A percentile compares a stretch with the other conserved stretches of the same genome.
Evolutionary conservation across 1,140 invertebrate genomes (phyloP).

Genomic region (Scaptomyza montana): DNA sequence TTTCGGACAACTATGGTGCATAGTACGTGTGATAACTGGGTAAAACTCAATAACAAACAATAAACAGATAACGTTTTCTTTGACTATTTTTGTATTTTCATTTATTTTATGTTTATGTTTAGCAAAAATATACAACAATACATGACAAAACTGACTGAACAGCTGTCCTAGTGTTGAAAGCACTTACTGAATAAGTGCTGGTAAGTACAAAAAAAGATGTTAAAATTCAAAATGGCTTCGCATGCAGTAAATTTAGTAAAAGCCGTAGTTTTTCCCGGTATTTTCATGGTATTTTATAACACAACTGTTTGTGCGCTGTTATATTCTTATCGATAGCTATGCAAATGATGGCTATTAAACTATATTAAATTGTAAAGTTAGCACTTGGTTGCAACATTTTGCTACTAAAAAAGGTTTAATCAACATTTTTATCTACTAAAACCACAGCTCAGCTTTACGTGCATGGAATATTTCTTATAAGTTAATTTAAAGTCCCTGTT

Average conservation of each 20-base stretch:
- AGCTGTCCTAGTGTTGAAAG: slow-evolving; percentile 44
- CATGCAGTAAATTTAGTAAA: neutral
- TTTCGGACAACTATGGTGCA: slow-evolving; percentile 36
- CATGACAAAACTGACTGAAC: slow-evolving; percentile 49
- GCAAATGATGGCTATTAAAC: neutral
- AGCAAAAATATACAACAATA: slow-evolving; percentile 42
- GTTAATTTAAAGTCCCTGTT: neutral
- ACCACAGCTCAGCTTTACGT: neutral
- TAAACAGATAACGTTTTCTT: slow-evolving; percentile 49
- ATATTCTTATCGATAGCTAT: too few relatives aligned
- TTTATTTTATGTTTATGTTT: slow-evolving; percentile 54
- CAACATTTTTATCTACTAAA: neutral
- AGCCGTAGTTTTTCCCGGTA: neutral
- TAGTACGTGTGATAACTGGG: slow-evolving; percentile 37
- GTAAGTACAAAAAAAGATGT: slow-evolving; percentile 8
- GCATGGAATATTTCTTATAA: neutral
- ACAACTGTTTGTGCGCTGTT: too few relatives aligned
- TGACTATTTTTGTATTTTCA: slow-evolving; percentile 51
- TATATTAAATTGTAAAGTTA: neutral
- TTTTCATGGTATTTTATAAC: neutral
- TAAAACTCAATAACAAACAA: slow-evolving; percentile 51
- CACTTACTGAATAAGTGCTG: slow-evolving; percentile 14
- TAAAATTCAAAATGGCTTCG: neutral
- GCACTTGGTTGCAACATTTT: neutral
- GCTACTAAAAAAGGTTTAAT: neutral